Conservation (phyloP, 2,797 vertebrate genomes). For the Clarias fuscus region DNA sequence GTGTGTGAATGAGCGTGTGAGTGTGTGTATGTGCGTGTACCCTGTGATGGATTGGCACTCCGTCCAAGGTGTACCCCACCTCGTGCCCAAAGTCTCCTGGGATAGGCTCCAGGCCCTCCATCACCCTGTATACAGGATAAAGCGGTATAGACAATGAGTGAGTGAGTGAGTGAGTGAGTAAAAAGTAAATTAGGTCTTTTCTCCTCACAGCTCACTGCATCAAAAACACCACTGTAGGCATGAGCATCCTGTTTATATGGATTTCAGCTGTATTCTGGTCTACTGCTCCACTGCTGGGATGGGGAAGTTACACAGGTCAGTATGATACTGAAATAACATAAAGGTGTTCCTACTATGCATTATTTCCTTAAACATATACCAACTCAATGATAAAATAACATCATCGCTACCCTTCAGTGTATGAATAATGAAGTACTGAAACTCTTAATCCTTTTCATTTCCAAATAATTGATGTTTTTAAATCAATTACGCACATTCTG, state of each 20-base stretch:
- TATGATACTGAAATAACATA: not conserved
- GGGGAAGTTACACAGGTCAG: conserved; percentile 91
- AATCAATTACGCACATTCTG: not conserved
- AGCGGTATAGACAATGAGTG: too few relatives aligned
- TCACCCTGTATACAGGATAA: too few relatives aligned
- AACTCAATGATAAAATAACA: not conserved
- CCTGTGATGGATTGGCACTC: too few relatives aligned
- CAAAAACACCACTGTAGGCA: conserved; percentile 74
- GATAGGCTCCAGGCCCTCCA: too few relatives aligned
- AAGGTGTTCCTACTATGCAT: not conserved
- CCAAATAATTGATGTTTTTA: not conserved
- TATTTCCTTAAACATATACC: not conserved
- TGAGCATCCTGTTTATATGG: conserved; percentile 84
- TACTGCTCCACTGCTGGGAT: conserved; percentile 82
- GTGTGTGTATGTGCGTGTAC: too few relatives aligned
- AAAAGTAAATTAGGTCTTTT: not conserved
- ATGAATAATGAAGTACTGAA: too few relatives aligned
- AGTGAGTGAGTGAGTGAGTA: too few relatives aligned
- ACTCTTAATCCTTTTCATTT: too few relatives aligned
- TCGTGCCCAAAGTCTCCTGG: too few relatives aligned
- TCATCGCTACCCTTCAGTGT: too few relatives aligned
- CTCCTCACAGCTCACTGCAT: conserved; percentile 78
- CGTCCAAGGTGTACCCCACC: too few relatives aligned
- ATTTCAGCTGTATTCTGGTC: conserved; percentile 86
- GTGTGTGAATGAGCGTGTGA: too few relatives aligned